A percentile compares a stretch with the other conserved stretches of the same genome.
These are phyloP conservation scores for Drosophila nigricruria DNA, from an alignment of 2,888 invertebrate genomes.

Conservation along the genomic window DNA sequence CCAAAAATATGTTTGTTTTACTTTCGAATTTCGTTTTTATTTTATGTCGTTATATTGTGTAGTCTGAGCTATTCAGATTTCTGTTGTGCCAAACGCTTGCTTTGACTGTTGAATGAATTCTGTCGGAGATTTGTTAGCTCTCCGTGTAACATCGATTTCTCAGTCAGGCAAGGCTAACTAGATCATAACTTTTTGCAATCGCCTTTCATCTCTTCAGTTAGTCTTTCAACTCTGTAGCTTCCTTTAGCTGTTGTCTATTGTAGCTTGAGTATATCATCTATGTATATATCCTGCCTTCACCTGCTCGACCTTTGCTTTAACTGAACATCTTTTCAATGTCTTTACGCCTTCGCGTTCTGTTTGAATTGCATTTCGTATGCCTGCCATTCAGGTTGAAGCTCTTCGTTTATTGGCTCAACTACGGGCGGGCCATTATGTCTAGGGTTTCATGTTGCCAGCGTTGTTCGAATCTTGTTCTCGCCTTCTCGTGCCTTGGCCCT, in stretches of 20 bases:
- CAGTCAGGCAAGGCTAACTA: neutral
- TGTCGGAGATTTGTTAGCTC: no score
- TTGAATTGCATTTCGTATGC: conserved; percentile 6
- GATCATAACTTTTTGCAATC: neutral
- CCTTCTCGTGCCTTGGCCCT: conserved; percentile 1
- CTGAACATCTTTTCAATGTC: neutral
- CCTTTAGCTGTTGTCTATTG: neutral
- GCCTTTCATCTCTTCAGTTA: no score
- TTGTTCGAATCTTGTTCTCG: conserved; percentile 4
- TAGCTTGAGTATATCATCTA: neutral
- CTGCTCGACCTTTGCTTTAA: neutral
- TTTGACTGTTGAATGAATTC: neutral
- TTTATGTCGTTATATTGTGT: neutral
- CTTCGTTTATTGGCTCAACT: conserved; percentile 22
- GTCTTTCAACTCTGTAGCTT: neutral
- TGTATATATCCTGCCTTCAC: neutral
- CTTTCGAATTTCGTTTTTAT: conserved; percentile 18
- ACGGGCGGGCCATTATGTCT: conserved; percentile 9
- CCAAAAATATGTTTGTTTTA: neutral
- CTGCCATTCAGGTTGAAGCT: neutral
- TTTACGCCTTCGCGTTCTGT: neutral
- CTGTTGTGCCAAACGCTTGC: neutral
- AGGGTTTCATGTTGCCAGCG: conserved; percentile 13
- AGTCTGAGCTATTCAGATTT: neutral
- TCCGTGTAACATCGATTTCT: neutral